Evolutionary conservation across 2,113 vertebrate genomes (phyloP), one percentile per base, ranked within the genome.

Genomic region (Sminthopsis crassicaudata): DNA sequence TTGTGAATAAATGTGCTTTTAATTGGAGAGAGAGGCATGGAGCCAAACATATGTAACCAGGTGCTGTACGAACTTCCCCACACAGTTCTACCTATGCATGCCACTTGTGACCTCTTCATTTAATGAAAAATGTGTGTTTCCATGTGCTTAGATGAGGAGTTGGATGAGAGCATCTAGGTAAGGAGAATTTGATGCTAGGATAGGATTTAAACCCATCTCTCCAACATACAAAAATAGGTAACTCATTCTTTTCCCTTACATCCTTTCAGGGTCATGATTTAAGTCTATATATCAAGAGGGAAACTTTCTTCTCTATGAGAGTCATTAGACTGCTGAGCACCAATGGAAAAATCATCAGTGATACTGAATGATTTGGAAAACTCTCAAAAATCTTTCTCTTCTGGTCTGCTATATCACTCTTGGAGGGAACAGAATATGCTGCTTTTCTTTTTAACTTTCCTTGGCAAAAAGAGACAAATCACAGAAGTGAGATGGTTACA

Each of bases 1-100:
- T 96, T 94, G 76, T 93, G 96, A 94, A 96, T 94, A 97, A 97
- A 97, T 97, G 95, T 98, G 97, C 96, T 97, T 97, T 92, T 97
- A 96, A 97, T 97, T 93, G 97, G 96, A 96, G 97, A 94, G 94
- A 95, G 95, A 89, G 97, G 97, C 96, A 60, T 92, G 0, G 95
- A 94, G 97, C 97, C 97, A 98, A 97, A 97, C 97, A 98, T 76
- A 95, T 98, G 97, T 95, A 97, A 94, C 93, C 96, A 97, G 97
- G 97, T 97, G 97, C 97, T 96, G 96, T 94, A 94, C 96, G 95
- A 90, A 92, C 95, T 93, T 97, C 95, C 96, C 94, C 94, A 92
- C 84, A 94, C 90, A 52, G 95, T 96, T 95, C 96, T 96, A 95
- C 97, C 96, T 92, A 42, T 95, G 96, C 92, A 95, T 95, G 55